These are phyloP conservation scores for Hesperophylax magnus DNA, from an alignment of 1,140 invertebrate species.

Conservation along the genomic window DNA sequence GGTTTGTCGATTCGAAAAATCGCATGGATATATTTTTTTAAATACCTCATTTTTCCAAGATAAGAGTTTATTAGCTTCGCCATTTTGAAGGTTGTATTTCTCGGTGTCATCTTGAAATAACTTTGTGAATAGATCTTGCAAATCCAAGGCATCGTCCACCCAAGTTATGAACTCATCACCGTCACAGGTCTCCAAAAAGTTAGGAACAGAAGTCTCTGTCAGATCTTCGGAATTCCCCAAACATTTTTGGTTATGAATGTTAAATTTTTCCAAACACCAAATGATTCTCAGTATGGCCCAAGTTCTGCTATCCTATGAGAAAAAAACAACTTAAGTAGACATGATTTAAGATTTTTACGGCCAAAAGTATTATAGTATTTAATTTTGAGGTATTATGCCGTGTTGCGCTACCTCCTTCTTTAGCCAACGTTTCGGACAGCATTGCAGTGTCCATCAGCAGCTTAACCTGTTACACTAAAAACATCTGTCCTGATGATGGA, in stretches of 20 bases:
- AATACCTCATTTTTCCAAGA: slow-evolving; percentile 48
- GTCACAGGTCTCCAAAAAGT: neutral
- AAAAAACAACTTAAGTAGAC: neutral
- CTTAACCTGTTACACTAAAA: no score
- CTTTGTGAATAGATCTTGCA: slow-evolving; percentile 47
- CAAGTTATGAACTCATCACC: slow-evolving; percentile 51
- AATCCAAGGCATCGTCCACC: slow-evolving; percentile 52
- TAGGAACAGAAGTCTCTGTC: neutral
- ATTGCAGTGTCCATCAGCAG: no score
- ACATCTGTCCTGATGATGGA: no score
- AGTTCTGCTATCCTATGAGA: slow-evolving; percentile 49
- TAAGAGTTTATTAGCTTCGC: slow-evolving; percentile 2
- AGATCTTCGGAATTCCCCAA: neutral
- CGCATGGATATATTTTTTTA: neutral
- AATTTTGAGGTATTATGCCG: no score
- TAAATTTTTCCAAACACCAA: slow-evolving; percentile 52
- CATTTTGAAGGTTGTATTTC: slow-evolving; percentile 21
- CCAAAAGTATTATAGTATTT: no score
- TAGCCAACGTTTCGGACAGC: no score
- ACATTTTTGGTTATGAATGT: slow-evolving; percentile 1
- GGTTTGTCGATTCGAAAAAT: neutral
- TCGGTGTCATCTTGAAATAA: slow-evolving; percentile 42
- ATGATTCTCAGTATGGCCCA: slow-evolving; percentile 45
- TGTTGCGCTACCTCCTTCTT: no score
- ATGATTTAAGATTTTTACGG: no score